Evolutionary conservation across 2,888 invertebrate genomes (phyloP), one percentile per base, ranked within the genome.

Genomic region (Pedicia rivosa): DNA sequence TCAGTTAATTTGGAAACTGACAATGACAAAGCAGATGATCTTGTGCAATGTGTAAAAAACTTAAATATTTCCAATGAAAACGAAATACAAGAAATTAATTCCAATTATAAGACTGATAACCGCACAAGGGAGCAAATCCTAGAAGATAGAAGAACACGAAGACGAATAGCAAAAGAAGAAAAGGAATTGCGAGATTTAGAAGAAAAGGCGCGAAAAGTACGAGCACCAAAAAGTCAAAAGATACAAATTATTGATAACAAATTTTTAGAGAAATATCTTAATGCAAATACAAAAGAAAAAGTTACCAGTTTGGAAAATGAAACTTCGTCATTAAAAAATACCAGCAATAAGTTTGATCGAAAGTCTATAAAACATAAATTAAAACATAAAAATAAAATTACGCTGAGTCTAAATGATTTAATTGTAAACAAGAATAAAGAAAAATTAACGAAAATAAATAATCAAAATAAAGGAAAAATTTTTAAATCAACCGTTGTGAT

Each of bases 281-380:
- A 31, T 19, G n/a, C 32, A 20, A 22, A 16, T 30, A 17, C 10
- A 5, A 16, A 7, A 17, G n/a, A n/a, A n/a, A n/a, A n/a, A n/a
- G n/a, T n/a, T n/a, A n/a, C n/a, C n/a, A n/a, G n/a, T n/a, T n/a
- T n/a, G n/a, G n/a, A n/a, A n/a, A n/a, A n/a, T n/a, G n/a, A n/a
- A n/a, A n/a, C n/a, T n/a, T n/a, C n/a, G n/a, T n/a, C n/a, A n/a
- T n/a, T n/a, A n/a, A n/a, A n/a, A n/a, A n/a, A n/a, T n/a, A n/a
- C n/a, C n/a, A n/a, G n/a, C n/a, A n/a, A n/a, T n/a, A n/a, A n/a
- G n/a, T n/a, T n/a, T n/a, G n/a, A n/a, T n/a, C n/a, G n/a, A n/a
- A n/a, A n/a, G n/a, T n/a, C n/a, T n/a, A 32, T 32, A 5, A 32
- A 32, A 22, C 32, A 32, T 20, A 20, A 20, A 10, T 20, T 32